Evolutionary conservation across 2,797 vertebrate species (phyloP), one percentile per base, ranked within the genome.

Genomic region (Acropternis orthonyx): DNA sequence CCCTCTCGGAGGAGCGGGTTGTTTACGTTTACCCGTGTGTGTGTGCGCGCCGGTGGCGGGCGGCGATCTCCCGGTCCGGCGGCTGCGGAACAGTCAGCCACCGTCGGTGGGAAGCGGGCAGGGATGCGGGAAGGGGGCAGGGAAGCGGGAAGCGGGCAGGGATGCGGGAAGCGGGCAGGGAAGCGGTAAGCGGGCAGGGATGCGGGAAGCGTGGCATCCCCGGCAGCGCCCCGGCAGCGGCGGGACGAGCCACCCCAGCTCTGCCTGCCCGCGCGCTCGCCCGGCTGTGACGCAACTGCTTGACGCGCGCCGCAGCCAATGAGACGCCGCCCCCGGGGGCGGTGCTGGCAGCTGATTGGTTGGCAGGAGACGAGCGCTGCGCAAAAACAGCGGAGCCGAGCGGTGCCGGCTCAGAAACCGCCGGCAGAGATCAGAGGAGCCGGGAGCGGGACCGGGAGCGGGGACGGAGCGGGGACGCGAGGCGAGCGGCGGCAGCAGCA

Each of bases 371-470:
- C 96, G 98, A 97, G 98, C 98, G 98, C 98, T 98, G 98, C 98
- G 97, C 98, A 98, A 99, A 99, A 99, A 97, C 98, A 98, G 98
- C 97, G 96, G 85, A 97, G 97, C 98, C 80, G 98, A 97, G 98
- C 98, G 98, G 97, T 96, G 96, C 96, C 96, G 97, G 97, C 98
- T 98, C 98, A 99, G 98, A 98, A 97, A 97, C 97, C 98, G 98
- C 97, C 98, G 98, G 98, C 98, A 95, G 97, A 97, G 98, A 98
- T 94, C 98, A 68, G 97, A 96, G 97, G 92, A 95, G 94, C 91
- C 37, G 76, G 77, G 97, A 30, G 9, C 24, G 24, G 75, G 95
- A 91, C 91, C 37, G 76, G 77, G 97, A 30, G 10, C 24, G 24
- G 75, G 95, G 90, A 91, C 79, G 66, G 59, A 88, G 85, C 84